Base-by-base conservation (phyloP, 2,113 vertebrate genomes). In the Dipodomys merriami region DNA sequence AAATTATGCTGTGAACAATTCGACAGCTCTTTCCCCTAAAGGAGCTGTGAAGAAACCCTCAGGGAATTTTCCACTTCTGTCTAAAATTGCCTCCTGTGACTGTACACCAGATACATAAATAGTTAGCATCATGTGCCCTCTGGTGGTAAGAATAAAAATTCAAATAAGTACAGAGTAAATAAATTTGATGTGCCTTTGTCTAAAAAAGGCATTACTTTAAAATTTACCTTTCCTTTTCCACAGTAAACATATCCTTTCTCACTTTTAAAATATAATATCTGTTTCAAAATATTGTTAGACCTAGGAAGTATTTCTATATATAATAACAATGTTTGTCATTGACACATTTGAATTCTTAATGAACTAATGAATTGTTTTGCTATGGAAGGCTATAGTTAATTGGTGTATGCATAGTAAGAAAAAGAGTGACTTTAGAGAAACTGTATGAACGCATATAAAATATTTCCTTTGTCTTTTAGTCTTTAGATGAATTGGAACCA, bases 101-200 rank as follows among this genome's bases (percentile, higher is more conserved):
- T 1, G 0, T 15, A 6, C 22, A 53, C 20, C 33, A n/a, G 25
- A 80, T 57, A 57, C 53, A 57, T 71, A 94, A 98, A 81, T 13
- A 91, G 74, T 82, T 77, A 80, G 93, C 65, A 92, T 85, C 49
- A 73, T 88, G 93, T 97, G 97, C 97, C 98, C 97, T 96, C 98
- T 81, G 30, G 96, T 96, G 98, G 97, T 95, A 10, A 76, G 4
- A 8, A 1, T 0, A 67, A 82, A 93, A 78, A 10, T 27, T 15
- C 53, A 80, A 33, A 25, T 62, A 69, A 16, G 2, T 35, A 23
- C 72, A 92, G 83, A 90, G 46, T 39, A 27, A 86, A 83, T 29
- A 11, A 76, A 79, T 60, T 73, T 39, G 3, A 60, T 49, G 44
- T 69, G 39, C 5, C 11, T 83, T 90, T 79, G 80, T 12, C n/a